These are phyloP conservation scores for Pseudeuparius sepicola DNA, from an alignment of 2,888 invertebrate genomes.

Conservation along the genomic window DNA sequence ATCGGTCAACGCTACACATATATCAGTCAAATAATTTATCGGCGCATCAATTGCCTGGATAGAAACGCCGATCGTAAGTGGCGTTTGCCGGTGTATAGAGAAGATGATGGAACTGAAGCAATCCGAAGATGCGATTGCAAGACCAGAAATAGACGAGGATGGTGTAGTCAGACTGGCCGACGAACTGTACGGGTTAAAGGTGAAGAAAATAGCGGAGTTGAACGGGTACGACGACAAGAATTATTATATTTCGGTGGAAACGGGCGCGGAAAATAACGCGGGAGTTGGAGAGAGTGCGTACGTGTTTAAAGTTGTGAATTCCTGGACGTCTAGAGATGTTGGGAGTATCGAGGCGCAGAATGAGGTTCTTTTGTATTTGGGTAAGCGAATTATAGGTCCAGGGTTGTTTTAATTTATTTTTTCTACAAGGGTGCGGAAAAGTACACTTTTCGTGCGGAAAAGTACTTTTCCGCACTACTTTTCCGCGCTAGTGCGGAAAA, in stretches of 20 bases:
- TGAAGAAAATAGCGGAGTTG: slow-evolving; percentile 48
- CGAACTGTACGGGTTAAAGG: slow-evolving; percentile 53
- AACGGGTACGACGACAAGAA: slow-evolving; percentile 75
- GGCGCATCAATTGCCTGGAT: no score
- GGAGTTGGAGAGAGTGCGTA: slow-evolving; percentile 47
- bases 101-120: no score
- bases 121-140: no score
- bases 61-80: no score
- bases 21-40: no score
- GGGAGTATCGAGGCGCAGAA: slow-evolving; percentile 65
- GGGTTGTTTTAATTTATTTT: not conserved
- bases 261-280: slow-evolving; percentile 38
- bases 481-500: no score
- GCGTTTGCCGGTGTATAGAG: no score
- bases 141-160: slow-evolving; percentile 32
- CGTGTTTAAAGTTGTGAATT: slow-evolving; percentile 75
- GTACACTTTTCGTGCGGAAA: no score
- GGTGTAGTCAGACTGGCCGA: slow-evolving; percentile 45
- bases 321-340: slow-evolving; percentile 63
- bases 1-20: no score
- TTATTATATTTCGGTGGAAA: slow-evolving; percentile 53
- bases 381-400: slow-evolving; percentile 38
- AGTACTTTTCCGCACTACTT: no score
- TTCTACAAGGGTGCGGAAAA: no score
- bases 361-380: slow-evolving; percentile 58